Base-by-base conservation (phyloP, 1,140 invertebrate species). In the Orussus abietinus region DNA sequence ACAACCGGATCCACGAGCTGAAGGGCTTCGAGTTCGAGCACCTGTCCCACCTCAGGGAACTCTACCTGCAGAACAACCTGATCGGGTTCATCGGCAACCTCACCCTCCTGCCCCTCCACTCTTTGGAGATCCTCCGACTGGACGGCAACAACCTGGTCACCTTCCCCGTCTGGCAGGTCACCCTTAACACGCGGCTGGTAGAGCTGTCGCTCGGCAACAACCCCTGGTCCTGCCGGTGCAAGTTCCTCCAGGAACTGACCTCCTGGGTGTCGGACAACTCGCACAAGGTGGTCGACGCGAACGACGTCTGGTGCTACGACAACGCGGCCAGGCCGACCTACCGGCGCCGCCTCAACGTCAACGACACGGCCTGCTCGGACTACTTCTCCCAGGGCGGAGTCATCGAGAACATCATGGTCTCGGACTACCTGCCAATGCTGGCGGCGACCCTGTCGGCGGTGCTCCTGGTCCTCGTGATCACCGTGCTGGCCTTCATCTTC, bases 1-100 rank as follows among this genome's bases (percentile, higher is more conserved):
- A 91, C 61, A 96, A 96, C 70, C 77, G 80, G 34, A 76, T 96
- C 20, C 79, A 75, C 33, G 80, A 84, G 44, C 72, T 96, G 5
- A 83, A 88, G 49, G 92, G 92, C 7, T 92, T 84, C 65, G 92
- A 96, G 70, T 94, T 96, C 61, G 89, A 92, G 55, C 85, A 89
- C 61, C 68, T 96, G 11, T 77, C 78, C 4, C 81, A 86, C 43
- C 66, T 95, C 39, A 80, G 83, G 52, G 88, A 93, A 66, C 75
- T 96, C 0, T 90, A 92, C 64, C 71, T 96, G 48, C 88, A 93
- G 53, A 88, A 92, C 58, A 96, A 96, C 72, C 64, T 81, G 25
- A 84, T 96, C 34, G 75, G 76, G 7, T 78, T 77, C 56, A 87
- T 96, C 48, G 81, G 80, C 22, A 93, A 94, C 64, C 76, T 81